Base-by-base conservation (phyloP, 23 tunicate genomes). In the Halocynthia roretzi region DNA sequence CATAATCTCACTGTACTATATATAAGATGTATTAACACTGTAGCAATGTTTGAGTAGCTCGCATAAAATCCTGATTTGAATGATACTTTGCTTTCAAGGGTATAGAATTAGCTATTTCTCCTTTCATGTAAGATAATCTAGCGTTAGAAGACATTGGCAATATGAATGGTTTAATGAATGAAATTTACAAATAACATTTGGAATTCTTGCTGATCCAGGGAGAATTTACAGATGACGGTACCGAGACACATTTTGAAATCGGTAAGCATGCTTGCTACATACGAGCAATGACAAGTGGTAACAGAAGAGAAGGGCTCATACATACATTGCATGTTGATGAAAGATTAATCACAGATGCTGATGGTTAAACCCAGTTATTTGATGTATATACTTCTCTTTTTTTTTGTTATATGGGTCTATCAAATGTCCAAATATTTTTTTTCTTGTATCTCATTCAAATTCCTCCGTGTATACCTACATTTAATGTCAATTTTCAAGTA, bases 201-300 rank as follows among this genome's bases (percentile, higher is more conserved):
- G 18, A 23, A 77, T 10, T 8, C 8, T 81, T 19, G 19, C 58
- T 21, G 21, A 5, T 60, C 6, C 84, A 91, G 97, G 97, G 97
- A 17, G 97, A 85, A 77, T 91, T 91, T 52, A 81, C 97, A 12
- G 97, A 91, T 82, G 97, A 85, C 49, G 97, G 97, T 21, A 82
- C 87, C 14, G 97, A 91, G 68, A 91, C 97, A 14, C 97, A 91
- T 53, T 91, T 91, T 82, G 91, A 85, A 81, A 64, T 91, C 9
- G 81, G 77, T 5, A 56, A 66, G 22, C 97, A 91, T 71, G 53
- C 77, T 7, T 85, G 91, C 51, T 85, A 63, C 57, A 77, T 91
- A 15, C 81, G 82, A 77, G 97, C 97, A 31, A 55, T 91, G 17
- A 81, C 91, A 15, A 91, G 97, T 77, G 97, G 97, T 18, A 91